phyloP scores from a whole-genome alignment of 2,797 vertebrate species.

The Myiotriccus ornatus region DNA sequence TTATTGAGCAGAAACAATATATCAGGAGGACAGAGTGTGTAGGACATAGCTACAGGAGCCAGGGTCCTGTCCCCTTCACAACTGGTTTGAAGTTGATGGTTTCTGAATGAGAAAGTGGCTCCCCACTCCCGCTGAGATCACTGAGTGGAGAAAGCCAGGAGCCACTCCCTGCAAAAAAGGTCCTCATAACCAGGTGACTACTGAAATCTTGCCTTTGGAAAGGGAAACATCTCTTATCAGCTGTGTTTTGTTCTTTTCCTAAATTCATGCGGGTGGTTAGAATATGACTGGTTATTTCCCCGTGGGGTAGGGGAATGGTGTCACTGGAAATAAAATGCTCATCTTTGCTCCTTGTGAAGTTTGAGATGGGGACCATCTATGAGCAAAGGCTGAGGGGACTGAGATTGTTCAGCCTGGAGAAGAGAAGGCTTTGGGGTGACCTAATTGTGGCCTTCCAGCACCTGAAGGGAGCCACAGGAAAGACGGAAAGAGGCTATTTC shows the following conservation, averaged over 20 bases:
- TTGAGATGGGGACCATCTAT: not conserved
- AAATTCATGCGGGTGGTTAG: not conserved
- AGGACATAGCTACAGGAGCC: not conserved
- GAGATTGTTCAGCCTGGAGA: not conserved
- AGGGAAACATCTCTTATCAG: not conserved
- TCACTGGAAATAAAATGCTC: not conserved
- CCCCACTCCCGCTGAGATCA: not conserved
- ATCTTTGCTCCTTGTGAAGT: not conserved
- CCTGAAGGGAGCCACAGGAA: not conserved
- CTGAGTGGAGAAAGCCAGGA: not conserved
- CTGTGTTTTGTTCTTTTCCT: not conserved
- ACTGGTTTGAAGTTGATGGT: not conserved
- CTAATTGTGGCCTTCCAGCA: accelerated
- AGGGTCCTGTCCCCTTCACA: not conserved
- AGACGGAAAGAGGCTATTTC: not conserved
- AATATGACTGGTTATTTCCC: not conserved
- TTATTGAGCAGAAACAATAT: not conserved
- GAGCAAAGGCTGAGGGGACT: not conserved
- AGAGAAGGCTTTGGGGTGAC: not conserved
- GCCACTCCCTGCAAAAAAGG: not conserved
- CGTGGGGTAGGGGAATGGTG: not conserved
- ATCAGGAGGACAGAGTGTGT: not conserved
- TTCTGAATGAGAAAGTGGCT: not conserved
- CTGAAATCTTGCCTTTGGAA: not conserved
- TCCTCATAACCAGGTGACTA: not conserved